These are phyloP conservation scores for Elachura formosa DNA, from an alignment of 2,113 vertebrate genomes.

Conservation along the genomic window DNA sequence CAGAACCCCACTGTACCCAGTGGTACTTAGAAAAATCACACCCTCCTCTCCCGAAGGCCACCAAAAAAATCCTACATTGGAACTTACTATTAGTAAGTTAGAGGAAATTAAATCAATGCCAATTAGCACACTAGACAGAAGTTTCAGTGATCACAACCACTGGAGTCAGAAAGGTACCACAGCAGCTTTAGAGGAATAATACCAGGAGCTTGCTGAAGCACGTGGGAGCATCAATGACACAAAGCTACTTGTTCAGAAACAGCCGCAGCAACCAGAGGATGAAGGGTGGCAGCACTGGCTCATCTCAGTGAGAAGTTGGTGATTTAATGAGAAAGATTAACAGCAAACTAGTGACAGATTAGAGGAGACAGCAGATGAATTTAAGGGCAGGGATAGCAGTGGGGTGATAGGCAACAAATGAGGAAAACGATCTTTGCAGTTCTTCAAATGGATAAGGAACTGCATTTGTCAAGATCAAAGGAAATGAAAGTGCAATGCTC, in stretches of 20 bases:
- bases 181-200: background rate
- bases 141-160: background rate
- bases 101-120: background rate
- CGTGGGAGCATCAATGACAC: background rate
- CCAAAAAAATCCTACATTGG: background rate
- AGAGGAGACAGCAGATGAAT: background rate
- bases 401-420: background rate
- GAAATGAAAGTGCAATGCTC: background rate
- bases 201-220: background rate
- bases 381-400: background rate
- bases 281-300: background rate
- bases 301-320: background rate
- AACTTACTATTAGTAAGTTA: background rate
- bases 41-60: background rate
- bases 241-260: background rate
- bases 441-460: background rate
- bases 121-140: background rate
- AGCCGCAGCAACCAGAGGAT: background rate
- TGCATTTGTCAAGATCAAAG: background rate
- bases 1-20: background rate
- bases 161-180: background rate
- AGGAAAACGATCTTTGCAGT: background rate
- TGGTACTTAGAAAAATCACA: background rate
- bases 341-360: background rate
- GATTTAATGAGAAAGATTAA: background rate